Conservation (phyloP, 1,140 invertebrate genomes). For the Musca vetustissima region DNA sequence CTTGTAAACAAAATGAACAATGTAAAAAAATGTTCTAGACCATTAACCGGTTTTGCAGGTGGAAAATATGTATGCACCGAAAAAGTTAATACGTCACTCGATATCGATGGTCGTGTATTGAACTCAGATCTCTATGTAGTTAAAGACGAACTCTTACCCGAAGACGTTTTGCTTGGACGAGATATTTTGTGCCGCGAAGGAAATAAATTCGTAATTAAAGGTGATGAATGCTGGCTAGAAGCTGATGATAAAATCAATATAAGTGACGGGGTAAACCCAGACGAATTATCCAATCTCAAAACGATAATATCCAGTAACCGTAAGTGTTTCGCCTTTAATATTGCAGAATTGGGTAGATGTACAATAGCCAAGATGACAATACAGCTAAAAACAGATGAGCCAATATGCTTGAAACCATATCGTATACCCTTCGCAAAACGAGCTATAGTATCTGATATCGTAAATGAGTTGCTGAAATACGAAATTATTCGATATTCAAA, state of each 20-base stretch:
- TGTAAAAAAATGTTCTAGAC: no score
- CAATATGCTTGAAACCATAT: conserved; percentile 19
- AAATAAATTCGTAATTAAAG: conserved; percentile 10
- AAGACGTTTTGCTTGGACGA: neutral
- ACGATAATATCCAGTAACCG: neutral
- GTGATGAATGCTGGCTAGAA: conserved; percentile 5
- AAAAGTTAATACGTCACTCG: neutral
- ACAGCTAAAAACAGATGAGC: neutral
- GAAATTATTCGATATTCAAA: neutral
- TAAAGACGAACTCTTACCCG: neutral
- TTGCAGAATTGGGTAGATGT: neutral
- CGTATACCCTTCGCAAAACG: conserved; percentile 14
- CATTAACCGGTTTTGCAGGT: neutral
- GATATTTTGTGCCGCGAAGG: conserved; percentile 8
- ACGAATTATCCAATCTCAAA: neutral
- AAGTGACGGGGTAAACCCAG: neutral
- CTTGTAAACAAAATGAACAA: no score
- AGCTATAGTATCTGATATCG: neutral
- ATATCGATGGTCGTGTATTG: neutral
- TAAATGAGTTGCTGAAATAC: neutral
- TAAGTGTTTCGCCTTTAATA: neutral
- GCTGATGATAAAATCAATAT: neutral
- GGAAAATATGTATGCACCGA: neutral
- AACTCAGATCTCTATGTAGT: neutral
- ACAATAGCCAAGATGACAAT: neutral